Evolutionary conservation across 2,797 vertebrate genomes (phyloP), one percentile per base, ranked within the genome.

Genomic region (Chlorospingus flavigularis): DNA sequence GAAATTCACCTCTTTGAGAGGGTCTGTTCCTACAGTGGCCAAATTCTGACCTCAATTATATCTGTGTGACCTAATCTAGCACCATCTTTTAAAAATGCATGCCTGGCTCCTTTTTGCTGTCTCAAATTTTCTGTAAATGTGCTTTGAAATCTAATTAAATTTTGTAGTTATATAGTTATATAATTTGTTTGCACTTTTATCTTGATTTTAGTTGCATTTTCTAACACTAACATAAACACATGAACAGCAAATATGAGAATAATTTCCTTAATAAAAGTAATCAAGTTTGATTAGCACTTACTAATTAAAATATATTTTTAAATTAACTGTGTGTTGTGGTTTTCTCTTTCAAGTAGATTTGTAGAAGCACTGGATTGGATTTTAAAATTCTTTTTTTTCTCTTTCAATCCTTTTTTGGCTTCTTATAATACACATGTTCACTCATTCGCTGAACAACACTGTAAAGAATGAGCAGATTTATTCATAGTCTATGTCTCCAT

Each of bases 121-220:
- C 55, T 88, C 76, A 88, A 53, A 68, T 88, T 88, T 90, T 71
- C 72, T 1, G 0, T 63, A 81, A 76, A 57, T 96, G 90, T 95
- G 93, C 82, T 94, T 96, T 95, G 96, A 97, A 98, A 96, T 95
- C 86, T 94, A 89, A 96, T 94, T 66, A 88, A 80, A 28, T 63
- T n/a, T 82, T 67, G 15, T 31, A 23, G 23, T 93, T 80, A 5
- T 92, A 79, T 76, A 33, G 33, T 60, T 53, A 47, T 31, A 42
- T 94, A 90, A 62, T 90, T 96, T 92, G 57, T 96, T 98, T 96
- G 91, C 60, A 75, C 89, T 97, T 95, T 86, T 8, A 61, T 75
- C 60, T 92, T 97, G 60, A 96, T 97, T 97, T 97, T 92, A 82
- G 89, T 97, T 94, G 81, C 42, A 82, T 75, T 94, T 94, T 85